Base-by-base conservation (phyloP, 2,888 invertebrate genomes). In the Caenorhabditis sinica region DNA sequence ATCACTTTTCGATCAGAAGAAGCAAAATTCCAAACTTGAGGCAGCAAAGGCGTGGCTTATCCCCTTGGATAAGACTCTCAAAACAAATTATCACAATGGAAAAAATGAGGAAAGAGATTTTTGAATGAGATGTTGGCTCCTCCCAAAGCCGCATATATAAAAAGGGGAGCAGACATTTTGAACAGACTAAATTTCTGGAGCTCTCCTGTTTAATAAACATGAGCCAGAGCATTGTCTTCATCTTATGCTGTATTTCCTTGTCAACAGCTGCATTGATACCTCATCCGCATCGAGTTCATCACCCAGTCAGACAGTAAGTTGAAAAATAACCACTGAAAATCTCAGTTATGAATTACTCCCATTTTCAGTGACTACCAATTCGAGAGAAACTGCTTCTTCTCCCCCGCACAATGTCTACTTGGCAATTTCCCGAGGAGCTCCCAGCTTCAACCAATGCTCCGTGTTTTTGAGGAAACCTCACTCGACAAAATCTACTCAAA, bases 311-410 rank as follows among this genome's bases (percentile, higher is more conserved):
- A 73, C 56, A 58, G 80, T 81, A 58, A 81, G 80, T 81, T 68
- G 3, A 0, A 23, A 5, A 23, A 8, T 53, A 4, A 23, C 9
- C 9, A 53, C 2, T 9, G 20, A 11, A 53, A 23, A 53, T 13
- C n/a, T n/a, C n/a, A n/a, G n/a, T n/a, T n/a, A n/a, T n/a, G n/a
- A 23, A 33, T 33, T 33, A 33, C 8, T 6, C 8, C 33, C 4
- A 40, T 40, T 40, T 79, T 71, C 65, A 79, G 74, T 17, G 65
- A 65, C 69, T 61, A 72, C 43, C 25, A 53, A 25, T 83, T 71
- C 28, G 58, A 82, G 17, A 51, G 86, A 49, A 86, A 86, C 43
- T 84, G 84, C 13, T 84, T 86, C 60, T 86, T 85, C 56, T 71
- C 82, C 15, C 86, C 86, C 2, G 84, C 82, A n/a, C 77, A 83